Evolutionary conservation across 2,797 vertebrate species (phyloP).

Genomic region (Poecilia wingei): DNA sequence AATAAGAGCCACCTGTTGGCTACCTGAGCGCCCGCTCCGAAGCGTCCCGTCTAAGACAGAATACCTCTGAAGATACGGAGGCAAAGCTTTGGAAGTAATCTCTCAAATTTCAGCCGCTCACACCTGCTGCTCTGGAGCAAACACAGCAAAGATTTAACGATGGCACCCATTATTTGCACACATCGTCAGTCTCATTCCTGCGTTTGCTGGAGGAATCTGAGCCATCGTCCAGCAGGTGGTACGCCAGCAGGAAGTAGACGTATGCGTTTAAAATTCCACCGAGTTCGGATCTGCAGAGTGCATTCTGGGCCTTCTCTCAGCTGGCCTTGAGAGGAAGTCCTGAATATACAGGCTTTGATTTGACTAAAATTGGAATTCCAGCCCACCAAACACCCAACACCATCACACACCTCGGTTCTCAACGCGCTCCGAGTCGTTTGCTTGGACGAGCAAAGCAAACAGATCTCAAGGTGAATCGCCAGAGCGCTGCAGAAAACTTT

Average conservation of each 20-base stretch:
- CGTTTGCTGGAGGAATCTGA: constrained; percentile 40
- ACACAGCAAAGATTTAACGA: constrained; percentile 25
- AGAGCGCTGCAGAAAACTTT: constrained; percentile 29
- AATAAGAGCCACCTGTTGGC: constrained; percentile 64
- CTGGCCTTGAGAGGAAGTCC: constrained; percentile 60
- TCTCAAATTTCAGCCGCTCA: constrained; percentile 43
- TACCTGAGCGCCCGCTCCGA: constrained; percentile 16
- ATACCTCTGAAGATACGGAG: constrained; percentile 25
- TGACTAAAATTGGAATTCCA: constrained; percentile 60
- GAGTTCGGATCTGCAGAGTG: constrained; percentile 57
- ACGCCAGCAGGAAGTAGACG: constrained; percentile 52
- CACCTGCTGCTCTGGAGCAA: constrained; percentile 22
- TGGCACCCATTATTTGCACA: constrained; percentile 4
- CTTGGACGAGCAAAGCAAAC: constrained; percentile 29
- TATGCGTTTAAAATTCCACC: constrained; percentile 73
- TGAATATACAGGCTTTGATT: constrained; percentile 70
- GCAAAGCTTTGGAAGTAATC: constrained; percentile 41
- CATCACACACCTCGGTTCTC: constrained; percentile 34
- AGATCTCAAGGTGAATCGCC: constrained; percentile 57
- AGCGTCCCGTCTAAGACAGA: constrained; percentile 12
- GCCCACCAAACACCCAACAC: constrained; percentile 27
- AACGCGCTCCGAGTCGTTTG: constrained; percentile 52
- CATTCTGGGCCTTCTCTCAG: constrained; percentile 67
- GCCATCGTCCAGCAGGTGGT: constrained; percentile 78
- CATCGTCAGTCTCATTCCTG: background rate